Evolutionary conservation across 2,888 invertebrate species (phyloP).

Genomic region (Drosophila affinis): DNA sequence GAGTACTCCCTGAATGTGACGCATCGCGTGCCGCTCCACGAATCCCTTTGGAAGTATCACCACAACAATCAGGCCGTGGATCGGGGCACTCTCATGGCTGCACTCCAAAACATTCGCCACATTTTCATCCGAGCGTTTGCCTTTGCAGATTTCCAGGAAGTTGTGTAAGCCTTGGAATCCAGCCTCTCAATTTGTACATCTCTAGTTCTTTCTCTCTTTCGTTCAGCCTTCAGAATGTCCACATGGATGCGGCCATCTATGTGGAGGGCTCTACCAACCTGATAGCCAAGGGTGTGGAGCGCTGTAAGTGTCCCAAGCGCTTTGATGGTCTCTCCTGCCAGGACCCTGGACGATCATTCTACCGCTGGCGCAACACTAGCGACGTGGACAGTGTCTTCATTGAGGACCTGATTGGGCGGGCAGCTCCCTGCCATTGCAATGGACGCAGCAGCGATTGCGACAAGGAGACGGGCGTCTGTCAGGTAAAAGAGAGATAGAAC

Average conservation of each 20-base stretch:
- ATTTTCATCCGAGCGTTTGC: constrained; percentile 90
- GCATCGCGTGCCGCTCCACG: constrained; percentile 88
- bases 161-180: constrained; percentile 84
- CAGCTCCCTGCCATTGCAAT: constrained; percentile 92
- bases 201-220: background rate
- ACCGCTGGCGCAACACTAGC: constrained; percentile 88
- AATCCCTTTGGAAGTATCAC: constrained; percentile 89
- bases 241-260: constrained; percentile 92
- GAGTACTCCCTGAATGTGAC: constrained; percentile 85
- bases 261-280: constrained; percentile 87
- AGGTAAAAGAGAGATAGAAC: constrained; percentile 85
- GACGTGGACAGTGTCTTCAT: constrained; percentile 87
- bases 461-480: constrained; percentile 92
- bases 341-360: constrained; percentile 92
- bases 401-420: constrained; percentile 91
- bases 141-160: constrained; percentile 86
- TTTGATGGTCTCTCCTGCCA: constrained; percentile 96
- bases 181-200: background rate
- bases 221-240: constrained; percentile 88
- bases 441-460: constrained; percentile 91
- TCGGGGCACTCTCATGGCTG: constrained; percentile 94
- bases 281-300: constrained; percentile 92
- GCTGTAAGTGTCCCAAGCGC: constrained; percentile 91
- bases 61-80: constrained; percentile 86
- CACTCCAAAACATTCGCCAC: constrained; percentile 93